phyloP scores from a whole-genome alignment of 2,888 invertebrate species.

The Macrosiphum euphorbiae region DNA sequence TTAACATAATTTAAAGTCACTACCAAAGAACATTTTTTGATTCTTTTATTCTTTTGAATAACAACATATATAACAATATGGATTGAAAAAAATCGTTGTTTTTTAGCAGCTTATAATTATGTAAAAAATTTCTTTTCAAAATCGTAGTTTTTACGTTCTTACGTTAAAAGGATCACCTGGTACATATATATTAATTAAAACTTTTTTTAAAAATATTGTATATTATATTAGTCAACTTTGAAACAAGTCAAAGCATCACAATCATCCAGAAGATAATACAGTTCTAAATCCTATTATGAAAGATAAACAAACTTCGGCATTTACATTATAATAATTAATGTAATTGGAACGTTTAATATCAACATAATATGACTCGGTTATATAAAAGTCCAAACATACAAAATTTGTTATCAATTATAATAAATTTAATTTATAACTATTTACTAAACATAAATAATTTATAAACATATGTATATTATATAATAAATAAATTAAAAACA shows the following conservation, averaged over 20 bases:
- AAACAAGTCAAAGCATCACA: no score
- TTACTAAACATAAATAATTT: constrained; percentile 41
- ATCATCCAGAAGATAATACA: background rate
- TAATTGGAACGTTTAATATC: constrained; percentile 44
- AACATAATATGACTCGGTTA: constrained; percentile 39
- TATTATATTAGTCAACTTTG: no score
- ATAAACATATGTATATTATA: constrained; percentile 27
- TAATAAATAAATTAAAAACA: constrained; percentile 42
- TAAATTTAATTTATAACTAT: constrained; percentile 37
- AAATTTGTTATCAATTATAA: constrained; percentile 47
- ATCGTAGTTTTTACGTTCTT: no score
- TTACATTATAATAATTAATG: constrained; percentile 20
- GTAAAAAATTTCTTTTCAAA: no score
- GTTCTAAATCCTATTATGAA: background rate
- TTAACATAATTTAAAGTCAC: background rate
- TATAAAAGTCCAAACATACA: constrained; percentile 43
- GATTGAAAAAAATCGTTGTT: no score
- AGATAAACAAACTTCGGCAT: background rate
- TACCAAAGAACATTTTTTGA: no score
- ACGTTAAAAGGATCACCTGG: no score
- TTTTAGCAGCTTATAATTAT: no score
- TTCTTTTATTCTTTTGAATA: no score
- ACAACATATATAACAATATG: no score
- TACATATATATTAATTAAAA: no score
- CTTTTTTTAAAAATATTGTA: no score